A percentile compares a stretch with the other conserved stretches of the same genome.
Conservation (phyloP, 1,140 invertebrate genomes). For the Danaus plexippus region DNA sequence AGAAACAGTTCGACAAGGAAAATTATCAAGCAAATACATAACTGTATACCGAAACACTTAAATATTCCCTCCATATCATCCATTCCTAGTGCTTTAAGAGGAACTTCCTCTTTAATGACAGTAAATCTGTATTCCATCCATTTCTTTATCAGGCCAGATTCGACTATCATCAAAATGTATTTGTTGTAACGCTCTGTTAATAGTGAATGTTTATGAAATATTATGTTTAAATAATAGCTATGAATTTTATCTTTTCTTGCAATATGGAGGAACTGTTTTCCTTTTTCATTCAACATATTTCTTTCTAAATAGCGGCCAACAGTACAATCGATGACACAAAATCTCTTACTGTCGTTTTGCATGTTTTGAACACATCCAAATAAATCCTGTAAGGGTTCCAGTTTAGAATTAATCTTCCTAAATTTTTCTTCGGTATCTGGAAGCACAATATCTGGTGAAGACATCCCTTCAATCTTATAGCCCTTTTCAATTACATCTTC, state of each 20-base stretch:
- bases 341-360: constrained; percentile 42
- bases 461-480: constrained; percentile 55
- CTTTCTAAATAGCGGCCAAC: constrained; percentile 50
- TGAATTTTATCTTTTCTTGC: constrained; percentile 55
- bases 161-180: constrained; percentile 44
- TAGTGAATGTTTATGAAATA: constrained; percentile 45
- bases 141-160: constrained; percentile 29
- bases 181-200: constrained; percentile 41
- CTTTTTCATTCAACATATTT: constrained; percentile 52
- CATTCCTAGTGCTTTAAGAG: constrained; percentile 24
- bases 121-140: constrained; percentile 32
- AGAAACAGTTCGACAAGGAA: constrained; percentile 46
- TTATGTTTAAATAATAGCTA: constrained; percentile 54
- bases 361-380: constrained; percentile 49
- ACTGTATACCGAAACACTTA: constrained; percentile 32
- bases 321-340: constrained; percentile 62
- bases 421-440: constrained; percentile 50
- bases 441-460: constrained; percentile 58
- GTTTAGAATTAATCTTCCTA: constrained; percentile 45
- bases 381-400: constrained; percentile 39
- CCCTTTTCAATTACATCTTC: constrained; percentile 56
- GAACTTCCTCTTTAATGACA: constrained; percentile 27
- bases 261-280: constrained; percentile 58
- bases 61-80: constrained; percentile 42
- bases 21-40: constrained; percentile 28